Conservation (phyloP, 2,113 vertebrate species). For the Tichodroma muraria region DNA sequence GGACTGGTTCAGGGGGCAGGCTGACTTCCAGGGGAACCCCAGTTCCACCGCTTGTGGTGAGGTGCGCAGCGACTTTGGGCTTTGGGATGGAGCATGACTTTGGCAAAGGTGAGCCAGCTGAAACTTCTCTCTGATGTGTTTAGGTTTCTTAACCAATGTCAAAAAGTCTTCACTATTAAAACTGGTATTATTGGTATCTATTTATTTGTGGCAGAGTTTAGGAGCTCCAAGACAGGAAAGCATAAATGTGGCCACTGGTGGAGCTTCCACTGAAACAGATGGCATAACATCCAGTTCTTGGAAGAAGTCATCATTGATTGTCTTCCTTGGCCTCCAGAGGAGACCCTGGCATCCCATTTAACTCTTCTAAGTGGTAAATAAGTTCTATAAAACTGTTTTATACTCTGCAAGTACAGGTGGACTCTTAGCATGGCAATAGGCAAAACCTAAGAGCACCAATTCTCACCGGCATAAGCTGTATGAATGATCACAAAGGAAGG, state of each 20-base stretch:
- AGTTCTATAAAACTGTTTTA: neutral
- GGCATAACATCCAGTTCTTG: neutral
- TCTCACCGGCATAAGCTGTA: neutral
- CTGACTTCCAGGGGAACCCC: neutral
- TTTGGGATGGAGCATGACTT: rapidly evolving
- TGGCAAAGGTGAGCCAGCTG: neutral
- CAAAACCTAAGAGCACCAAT: neutral
- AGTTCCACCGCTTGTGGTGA: neutral
- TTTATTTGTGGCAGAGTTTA: neutral
- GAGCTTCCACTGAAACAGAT: neutral
- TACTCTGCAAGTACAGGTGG: neutral
- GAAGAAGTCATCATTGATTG: neutral
- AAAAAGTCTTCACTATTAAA: neutral
- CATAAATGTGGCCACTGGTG: neutral
- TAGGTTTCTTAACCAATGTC: neutral
- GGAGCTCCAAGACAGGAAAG: neutral
- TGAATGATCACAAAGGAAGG: neutral
- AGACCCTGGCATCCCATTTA: neutral
- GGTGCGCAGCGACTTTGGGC: rapidly evolving
- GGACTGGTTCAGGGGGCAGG: neutral
- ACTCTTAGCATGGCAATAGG: neutral
- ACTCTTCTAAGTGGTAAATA: neutral
- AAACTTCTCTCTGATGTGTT: neutral
- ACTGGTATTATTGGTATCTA: neutral
- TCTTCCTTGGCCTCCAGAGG: neutral